Base-by-base conservation (phyloP, 2,113 vertebrate genomes). In the Leptobrachium leishanense region DNA sequence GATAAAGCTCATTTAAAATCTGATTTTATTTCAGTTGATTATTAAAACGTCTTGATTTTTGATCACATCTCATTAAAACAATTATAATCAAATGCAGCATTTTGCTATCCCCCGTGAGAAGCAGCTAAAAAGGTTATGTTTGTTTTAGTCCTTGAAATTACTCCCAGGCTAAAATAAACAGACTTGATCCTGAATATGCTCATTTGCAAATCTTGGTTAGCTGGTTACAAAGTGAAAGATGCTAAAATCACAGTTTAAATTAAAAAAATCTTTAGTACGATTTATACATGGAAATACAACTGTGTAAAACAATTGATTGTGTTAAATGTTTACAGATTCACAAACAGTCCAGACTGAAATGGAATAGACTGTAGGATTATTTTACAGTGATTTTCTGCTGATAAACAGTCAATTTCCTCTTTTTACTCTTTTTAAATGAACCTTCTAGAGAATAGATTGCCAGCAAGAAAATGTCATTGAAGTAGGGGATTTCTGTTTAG, bases 1-100 rank as follows among this genome's bases (percentile, higher is more conserved):
- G 50, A 68, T 62, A 89, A 91, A 89, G 82, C 89, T 92, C 89
- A 91, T 92, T 92, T 83, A 62, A 85, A 90, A 86, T 88, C 85
- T 88, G 91, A 91, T 94, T 91, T 41, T 92, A 91, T 94, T 91
- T 41, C 53, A 77, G 75, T 57, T 69, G 89, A 90, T 87, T 83
- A 87, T 90, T 92, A 87, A 86, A 86, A 86, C 88, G 90, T 90
- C 88, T 71, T 84, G 75, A 90, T 91, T 91, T 92, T 91, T 88
- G 92, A 93, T 93, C 91, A 88, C 85, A 92, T 88, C 89, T 94
- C 88, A 93, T 93, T 92, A 92, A 88, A 92, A 92, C 88, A 93
- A 92, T 94, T 94, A 92, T 90, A 92, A 93, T 94, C 92, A 94
- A 91, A 92, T 89, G 86, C 90, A 91, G 92, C 89, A 88, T 92